phyloP scores from a whole-genome alignment of 1,140 invertebrate species.

The Bombus pyrosoma region DNA sequence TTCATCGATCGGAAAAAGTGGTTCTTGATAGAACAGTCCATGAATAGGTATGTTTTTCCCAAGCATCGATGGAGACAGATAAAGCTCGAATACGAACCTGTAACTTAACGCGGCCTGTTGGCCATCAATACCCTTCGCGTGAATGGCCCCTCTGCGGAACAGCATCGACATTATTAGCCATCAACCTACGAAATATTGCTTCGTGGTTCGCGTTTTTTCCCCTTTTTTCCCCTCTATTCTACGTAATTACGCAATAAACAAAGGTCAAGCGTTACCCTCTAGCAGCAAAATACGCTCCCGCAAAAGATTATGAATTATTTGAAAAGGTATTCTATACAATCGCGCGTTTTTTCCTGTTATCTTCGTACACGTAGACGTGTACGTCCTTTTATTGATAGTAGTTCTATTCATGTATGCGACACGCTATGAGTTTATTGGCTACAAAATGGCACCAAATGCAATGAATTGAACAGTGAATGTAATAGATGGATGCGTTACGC shows the following conservation, averaged over 20 bases:
- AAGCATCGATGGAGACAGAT: neutral
- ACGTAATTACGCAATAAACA: conserved; percentile 21
- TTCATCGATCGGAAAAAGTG: neutral
- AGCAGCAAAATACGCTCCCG: neutral
- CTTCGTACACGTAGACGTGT: too few relatives aligned
- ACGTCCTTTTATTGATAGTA: neutral
- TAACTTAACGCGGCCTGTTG: conserved; percentile 21
- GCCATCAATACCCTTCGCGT: conserved; percentile 16
- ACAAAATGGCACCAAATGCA: neutral
- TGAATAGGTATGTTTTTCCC: neutral
- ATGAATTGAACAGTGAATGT: neutral
- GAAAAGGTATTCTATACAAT: neutral
- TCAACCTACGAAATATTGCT: conserved; percentile 15
- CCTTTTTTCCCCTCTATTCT: neutral
- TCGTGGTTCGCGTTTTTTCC: too few relatives aligned
- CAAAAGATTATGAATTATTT: neutral
- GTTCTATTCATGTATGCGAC: neutral
- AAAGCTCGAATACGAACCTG: neutral
- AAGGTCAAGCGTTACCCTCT: neutral
- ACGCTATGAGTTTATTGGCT: neutral
- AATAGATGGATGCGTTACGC: neutral
- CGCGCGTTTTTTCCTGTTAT: neutral
- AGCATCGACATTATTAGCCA: conserved; percentile 22
- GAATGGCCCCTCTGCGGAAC: conserved; percentile 22
- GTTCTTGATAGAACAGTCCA: neutral